Percentiles rank a stretch among this genome's conserved stretches.
Evolutionary conservation across 2,888 invertebrate species (phyloP).

Genomic region (Torymus aiolomorphi): DNA sequence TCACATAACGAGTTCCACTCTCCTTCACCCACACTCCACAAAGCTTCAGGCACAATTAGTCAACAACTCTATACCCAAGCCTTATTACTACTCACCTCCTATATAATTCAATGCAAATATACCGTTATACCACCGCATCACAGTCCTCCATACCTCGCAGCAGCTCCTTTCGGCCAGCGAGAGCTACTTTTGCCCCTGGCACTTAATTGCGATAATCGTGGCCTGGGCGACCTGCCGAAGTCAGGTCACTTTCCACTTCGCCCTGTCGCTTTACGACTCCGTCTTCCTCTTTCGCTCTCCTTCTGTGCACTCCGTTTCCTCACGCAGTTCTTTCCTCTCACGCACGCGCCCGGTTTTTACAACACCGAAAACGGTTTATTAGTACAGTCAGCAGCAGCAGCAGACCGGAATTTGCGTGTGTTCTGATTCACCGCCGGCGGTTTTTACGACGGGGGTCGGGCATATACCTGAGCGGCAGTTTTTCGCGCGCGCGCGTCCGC

Average conservation of each 20-base stretch:
- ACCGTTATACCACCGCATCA: neutral
- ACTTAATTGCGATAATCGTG: constrained; percentile 20
- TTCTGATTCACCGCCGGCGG: too few relatives aligned
- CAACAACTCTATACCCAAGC: neutral
- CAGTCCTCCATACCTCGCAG: too few relatives aligned
- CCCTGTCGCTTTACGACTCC: neutral
- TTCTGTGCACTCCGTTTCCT: neutral
- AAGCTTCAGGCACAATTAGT: neutral
- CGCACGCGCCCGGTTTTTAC: too few relatives aligned
- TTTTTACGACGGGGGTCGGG: too few relatives aligned
- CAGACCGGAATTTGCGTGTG: too few relatives aligned
- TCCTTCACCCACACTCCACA: too few relatives aligned
- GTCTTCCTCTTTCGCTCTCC: neutral
- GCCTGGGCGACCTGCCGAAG: constrained; percentile 12
- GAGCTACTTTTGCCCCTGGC: neutral
- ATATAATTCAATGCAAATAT: neutral
- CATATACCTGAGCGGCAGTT: too few relatives aligned
- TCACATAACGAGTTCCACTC: constrained; percentile 28
- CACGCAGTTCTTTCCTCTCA: too few relatives aligned
- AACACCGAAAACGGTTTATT: too few relatives aligned
- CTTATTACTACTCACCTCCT: neutral
- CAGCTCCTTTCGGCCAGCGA: neutral
- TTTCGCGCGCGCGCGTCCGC: too few relatives aligned
- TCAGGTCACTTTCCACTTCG: neutral
- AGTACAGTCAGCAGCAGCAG: too few relatives aligned